Evolutionary conservation across 2,888 invertebrate genomes (phyloP).

Genomic region (Hypomecis punctinalis): DNA sequence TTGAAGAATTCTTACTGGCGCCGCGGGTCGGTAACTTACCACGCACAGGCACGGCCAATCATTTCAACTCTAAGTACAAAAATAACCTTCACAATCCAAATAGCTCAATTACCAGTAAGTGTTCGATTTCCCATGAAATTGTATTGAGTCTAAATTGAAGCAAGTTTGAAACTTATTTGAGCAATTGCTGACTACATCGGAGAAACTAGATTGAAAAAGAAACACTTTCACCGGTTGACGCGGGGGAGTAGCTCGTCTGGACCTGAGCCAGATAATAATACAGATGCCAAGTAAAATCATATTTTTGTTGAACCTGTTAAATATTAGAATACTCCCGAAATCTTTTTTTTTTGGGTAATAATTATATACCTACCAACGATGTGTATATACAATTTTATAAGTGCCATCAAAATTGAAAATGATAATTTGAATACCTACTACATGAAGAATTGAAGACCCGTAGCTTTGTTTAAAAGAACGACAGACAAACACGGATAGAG

Average conservation of each 20-base stretch:
- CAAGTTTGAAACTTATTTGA: conserved; percentile 9
- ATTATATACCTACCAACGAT: too few species aligned
- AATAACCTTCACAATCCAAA: conserved; percentile 8
- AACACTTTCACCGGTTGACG: conserved; percentile 55
- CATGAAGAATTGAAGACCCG: too few species aligned
- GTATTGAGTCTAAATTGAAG: conserved; percentile 15
- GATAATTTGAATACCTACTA: too few species aligned
- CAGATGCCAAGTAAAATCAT: conserved; percentile 7
- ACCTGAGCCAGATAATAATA: conserved; percentile 53
- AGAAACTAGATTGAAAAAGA: conserved; percentile 35
- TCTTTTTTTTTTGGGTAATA: too few species aligned
- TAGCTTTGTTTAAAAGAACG: too few species aligned
- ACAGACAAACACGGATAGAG: too few species aligned
- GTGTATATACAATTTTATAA: too few species aligned
- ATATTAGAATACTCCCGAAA: neutral
- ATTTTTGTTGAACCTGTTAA: neutral
- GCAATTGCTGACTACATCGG: conserved; percentile 19
- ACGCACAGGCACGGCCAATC: neutral
- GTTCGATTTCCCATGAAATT: conserved; percentile 12
- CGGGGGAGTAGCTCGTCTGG: conserved; percentile 45
- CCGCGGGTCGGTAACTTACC: conserved; percentile 3
- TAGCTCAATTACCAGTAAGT: neutral
- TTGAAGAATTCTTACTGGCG: neutral
- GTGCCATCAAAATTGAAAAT: too few species aligned
- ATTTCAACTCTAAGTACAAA: conserved; percentile 1